Evolutionary conservation across 2,888 invertebrate genomes (phyloP), one percentile per base, ranked within the genome.

Genomic region (Phengaris arion): DNA sequence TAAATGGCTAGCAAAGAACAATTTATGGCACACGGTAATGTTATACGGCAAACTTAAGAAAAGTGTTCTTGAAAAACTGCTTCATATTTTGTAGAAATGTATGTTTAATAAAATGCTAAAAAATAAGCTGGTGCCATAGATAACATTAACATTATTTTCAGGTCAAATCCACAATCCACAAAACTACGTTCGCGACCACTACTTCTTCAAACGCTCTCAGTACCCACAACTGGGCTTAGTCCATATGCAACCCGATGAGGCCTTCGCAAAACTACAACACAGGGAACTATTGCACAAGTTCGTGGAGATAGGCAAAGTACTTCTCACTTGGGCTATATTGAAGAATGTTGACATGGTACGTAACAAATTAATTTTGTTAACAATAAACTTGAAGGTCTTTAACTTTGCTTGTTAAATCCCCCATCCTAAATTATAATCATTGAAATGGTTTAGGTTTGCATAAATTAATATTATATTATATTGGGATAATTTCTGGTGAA

Each of bases 101-200:
- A 35, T 35, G 35, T 35, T 2, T 35, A 35, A 35, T 35, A 35
- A 35, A 35, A 35, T 3, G 35, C 2, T 35, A 35, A 35, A 22
- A 35, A 35, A 3, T 35, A 35, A 35, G 35, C 35, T 35, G 4
- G 35, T 35, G 35, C 0, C 35, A 35, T 35, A 35, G 35, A 35
- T 35, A 35, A 2, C 35, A 35, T 35, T 3, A 35, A 35, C 35
- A 35, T 35, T 35, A 35, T 35, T 78, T 79, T 22, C 87, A 99
- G 99, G 97, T 89, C 98, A 99, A 95, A 99, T 99, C 84, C 98
- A 99, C 86, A 99, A 99, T 88, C 97, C 98, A 0, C 96, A 97
- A 80, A 97, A 98, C 77, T 99, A 98, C 88, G 99, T 99, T 0
- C 95, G 99, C 68, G 99, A 99, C 87, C 95, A 97, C 83, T 98